These are phyloP conservation scores for Araneus ventricosus DNA, from an alignment of 1,140 invertebrate species.

Conservation along the genomic window DNA sequence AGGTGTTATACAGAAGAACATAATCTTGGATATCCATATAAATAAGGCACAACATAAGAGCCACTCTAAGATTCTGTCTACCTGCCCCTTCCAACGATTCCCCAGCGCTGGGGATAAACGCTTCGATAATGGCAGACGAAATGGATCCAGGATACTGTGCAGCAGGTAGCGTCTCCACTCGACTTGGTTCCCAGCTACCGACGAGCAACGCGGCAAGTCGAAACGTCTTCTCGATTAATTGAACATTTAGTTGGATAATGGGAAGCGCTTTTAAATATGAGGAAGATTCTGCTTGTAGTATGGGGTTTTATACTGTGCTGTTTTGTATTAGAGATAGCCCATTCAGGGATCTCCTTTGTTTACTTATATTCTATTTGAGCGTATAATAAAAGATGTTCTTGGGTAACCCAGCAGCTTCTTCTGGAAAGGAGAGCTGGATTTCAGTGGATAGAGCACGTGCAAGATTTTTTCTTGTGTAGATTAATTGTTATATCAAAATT, in stretches of 20 bases:
- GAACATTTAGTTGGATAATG: slow-evolving; percentile 67
- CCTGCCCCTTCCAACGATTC: not conserved
- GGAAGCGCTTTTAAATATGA: not conserved
- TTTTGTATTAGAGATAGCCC: slow-evolving; percentile 17
- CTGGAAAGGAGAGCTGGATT: not conserved
- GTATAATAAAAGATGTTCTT: slow-evolving; percentile 51
- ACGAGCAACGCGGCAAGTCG: slow-evolving; percentile 54
- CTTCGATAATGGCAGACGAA: slow-evolving; percentile 3
- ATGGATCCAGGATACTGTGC: not conserved
- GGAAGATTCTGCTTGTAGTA: slow-evolving; percentile 22
- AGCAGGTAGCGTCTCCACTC: slow-evolving; percentile 50
- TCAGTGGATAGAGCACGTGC: not conserved
- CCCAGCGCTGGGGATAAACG: not conserved
- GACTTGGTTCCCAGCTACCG: slow-evolving; percentile 38
- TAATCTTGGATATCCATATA: not conserved
- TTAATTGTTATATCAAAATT: not conserved
- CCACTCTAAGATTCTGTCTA: not conserved
- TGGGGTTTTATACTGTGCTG: slow-evolving; percentile 19
- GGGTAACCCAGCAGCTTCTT: not conserved
- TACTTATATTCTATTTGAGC: slow-evolving; percentile 70
- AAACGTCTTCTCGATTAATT: slow-evolving; percentile 70
- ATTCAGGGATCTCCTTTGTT: slow-evolving; percentile 38
- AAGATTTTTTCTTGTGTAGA: not conserved
- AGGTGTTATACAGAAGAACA: not conserved
- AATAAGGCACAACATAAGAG: not conserved